Evolutionary conservation across 2,113 vertebrate species (phyloP).

Genomic region (Etia nguti): DNA sequence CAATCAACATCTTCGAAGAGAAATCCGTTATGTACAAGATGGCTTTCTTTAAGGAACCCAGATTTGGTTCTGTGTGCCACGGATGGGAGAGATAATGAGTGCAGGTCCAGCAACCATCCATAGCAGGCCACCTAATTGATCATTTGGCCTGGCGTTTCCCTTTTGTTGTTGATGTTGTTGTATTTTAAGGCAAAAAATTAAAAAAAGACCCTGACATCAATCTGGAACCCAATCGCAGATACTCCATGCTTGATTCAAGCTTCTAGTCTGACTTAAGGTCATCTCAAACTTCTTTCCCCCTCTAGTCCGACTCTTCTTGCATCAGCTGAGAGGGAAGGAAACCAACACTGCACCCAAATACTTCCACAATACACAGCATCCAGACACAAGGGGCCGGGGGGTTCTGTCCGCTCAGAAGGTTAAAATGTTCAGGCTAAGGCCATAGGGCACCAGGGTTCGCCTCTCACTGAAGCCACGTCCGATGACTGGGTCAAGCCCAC

Average conservation of each 20-base stretch:
- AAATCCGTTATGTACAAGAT: conserved; percentile 66
- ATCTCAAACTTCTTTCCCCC: conserved; percentile 11
- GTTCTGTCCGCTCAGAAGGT: conserved; percentile 37
- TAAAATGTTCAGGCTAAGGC: conserved; percentile 82
- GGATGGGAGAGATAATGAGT: conserved; percentile 30
- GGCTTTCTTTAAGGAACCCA: conserved; percentile 28
- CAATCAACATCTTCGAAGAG: conserved; percentile 59
- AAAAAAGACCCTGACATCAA: conserved; percentile 19
- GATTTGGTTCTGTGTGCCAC: conserved; percentile 48
- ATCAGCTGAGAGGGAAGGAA: conserved; percentile 63
- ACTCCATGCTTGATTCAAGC: conserved; percentile 56
- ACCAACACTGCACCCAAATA: conserved; percentile 26
- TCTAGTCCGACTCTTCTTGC: conserved; percentile 57
- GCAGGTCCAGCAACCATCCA: conserved; percentile 62
- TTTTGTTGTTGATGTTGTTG: not conserved
- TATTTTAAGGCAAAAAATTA: conserved; percentile 4
- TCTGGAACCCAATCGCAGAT: conserved; percentile 46
- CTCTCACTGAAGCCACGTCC: conserved; percentile 87
- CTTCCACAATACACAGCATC: conserved; percentile 46
- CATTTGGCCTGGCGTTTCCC: conserved; percentile 31
- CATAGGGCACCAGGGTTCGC: conserved; percentile 92
- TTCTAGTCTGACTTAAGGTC: conserved; percentile 25
- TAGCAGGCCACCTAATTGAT: conserved; percentile 36
- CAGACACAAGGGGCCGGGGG: conserved; percentile 19
- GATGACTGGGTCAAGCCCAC: conserved; percentile 84